These are phyloP conservation scores for Laupala kohalensis DNA, from an alignment of 1,140 invertebrate species.

Conservation along the genomic window DNA sequence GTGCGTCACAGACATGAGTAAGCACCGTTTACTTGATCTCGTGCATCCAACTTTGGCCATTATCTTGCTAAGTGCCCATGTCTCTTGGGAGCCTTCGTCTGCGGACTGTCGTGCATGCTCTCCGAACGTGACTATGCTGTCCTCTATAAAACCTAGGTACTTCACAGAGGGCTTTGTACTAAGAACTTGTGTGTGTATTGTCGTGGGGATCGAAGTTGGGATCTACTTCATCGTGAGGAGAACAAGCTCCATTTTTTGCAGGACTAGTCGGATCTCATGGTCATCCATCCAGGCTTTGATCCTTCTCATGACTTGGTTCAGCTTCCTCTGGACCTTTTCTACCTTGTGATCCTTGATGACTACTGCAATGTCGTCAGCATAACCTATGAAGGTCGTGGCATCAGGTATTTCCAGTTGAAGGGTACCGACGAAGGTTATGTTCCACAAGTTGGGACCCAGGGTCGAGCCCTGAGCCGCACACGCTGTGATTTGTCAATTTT, in stretches of 20 bases:
- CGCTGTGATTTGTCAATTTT: constrained; percentile 17
- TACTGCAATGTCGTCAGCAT: constrained; percentile 22
- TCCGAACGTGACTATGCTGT: background rate
- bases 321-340: constrained; percentile 8
- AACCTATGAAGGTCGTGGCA: constrained; percentile 13
- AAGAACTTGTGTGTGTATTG: background rate
- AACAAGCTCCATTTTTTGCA: background rate
- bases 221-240: background rate
- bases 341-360: constrained; percentile 13
- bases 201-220: background rate
- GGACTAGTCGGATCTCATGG: background rate
- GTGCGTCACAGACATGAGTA: background rate
- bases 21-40: background rate
- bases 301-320: constrained; percentile 15
- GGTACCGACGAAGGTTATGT: constrained; percentile 22
- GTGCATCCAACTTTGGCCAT: background rate
- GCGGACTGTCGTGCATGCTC: background rate
- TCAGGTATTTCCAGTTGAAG: constrained; percentile 17
- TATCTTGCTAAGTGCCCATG: background rate
- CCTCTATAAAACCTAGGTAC: background rate
- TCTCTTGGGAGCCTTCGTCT: background rate
- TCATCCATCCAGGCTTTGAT: constrained; percentile 15
- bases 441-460: constrained; percentile 24
- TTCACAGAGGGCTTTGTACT: background rate
- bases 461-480: constrained; percentile 25